phyloP scores from a whole-genome alignment of 2,888 invertebrate genomes.

The Leptinotarsa rubiginosa region DNA sequence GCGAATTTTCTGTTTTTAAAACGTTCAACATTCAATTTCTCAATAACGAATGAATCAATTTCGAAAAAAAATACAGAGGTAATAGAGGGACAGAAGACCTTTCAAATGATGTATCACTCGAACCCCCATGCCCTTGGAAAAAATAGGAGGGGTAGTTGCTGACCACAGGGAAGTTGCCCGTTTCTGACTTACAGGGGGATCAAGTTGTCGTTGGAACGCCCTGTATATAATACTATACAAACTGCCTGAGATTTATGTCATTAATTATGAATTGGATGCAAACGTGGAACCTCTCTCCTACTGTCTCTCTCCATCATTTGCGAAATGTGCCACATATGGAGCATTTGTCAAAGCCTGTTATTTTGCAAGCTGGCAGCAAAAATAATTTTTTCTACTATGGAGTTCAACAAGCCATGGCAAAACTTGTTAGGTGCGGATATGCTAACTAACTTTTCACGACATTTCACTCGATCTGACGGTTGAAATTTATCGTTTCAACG shows the following conservation, averaged over 20 bases:
- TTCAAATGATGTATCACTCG: too few relatives aligned
- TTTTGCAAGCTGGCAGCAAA: slow-evolving; percentile 13
- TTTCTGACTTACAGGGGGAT: too few relatives aligned
- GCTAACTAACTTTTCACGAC: slow-evolving; percentile 1
- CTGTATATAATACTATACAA: background rate
- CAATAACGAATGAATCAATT: too few relatives aligned
- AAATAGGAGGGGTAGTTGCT: too few relatives aligned
- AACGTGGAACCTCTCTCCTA: slow-evolving; percentile 14
- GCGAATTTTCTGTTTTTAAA: too few relatives aligned
- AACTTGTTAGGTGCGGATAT: slow-evolving; percentile 21
- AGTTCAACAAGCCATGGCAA: background rate
- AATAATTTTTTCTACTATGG: background rate
- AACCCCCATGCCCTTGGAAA: too few relatives aligned
- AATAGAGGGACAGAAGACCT: too few relatives aligned
- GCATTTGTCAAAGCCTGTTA: slow-evolving; percentile 28
- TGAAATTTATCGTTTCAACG: background rate
- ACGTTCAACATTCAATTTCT: too few relatives aligned
- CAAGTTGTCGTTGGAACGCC: too few relatives aligned
- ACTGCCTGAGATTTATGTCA: slow-evolving; percentile 30
- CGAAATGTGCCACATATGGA: slow-evolving; percentile 20
- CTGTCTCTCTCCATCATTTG: slow-evolving; percentile 10
- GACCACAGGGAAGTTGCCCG: too few relatives aligned
- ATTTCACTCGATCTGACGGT: background rate
- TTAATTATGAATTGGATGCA: slow-evolving; percentile 28
- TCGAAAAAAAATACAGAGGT: too few relatives aligned